A percentile compares a stretch with the other conserved stretches of the same genome.
These are phyloP conservation scores for Cochlearius cochlearius DNA, from an alignment of 2,113 vertebrate genomes.

Conservation along the genomic window DNA sequence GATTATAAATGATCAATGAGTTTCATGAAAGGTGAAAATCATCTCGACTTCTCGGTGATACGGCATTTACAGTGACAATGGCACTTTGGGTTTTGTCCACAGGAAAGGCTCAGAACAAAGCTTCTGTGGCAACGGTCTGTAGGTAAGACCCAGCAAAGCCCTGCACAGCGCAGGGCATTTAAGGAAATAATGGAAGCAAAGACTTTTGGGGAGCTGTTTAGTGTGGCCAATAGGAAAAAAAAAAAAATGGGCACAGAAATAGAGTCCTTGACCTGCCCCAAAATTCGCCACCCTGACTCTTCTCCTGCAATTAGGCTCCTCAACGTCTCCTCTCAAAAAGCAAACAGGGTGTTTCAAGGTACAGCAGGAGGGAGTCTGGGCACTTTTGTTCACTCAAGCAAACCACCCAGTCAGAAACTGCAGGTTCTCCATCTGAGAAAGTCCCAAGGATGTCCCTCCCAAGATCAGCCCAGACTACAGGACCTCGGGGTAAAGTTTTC, in stretches of 20 bases:
- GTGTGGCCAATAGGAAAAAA: not conserved
- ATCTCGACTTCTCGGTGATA: not conserved
- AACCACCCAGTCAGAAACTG: not conserved
- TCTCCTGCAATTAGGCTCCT: not conserved
- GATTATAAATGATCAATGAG: not conserved
- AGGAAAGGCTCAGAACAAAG: not conserved
- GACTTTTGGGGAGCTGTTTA: not conserved
- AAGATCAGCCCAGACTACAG: not conserved
- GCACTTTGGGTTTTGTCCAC: not conserved
- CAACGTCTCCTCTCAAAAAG: not conserved
- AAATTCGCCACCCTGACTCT: not conserved
- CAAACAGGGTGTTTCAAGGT: not conserved
- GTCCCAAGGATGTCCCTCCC: not conserved
- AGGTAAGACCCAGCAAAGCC: not conserved
- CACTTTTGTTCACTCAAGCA: not conserved
- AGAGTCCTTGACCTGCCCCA: not conserved
- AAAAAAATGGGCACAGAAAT: not conserved
- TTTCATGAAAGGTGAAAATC: not conserved
- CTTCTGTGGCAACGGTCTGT: not conserved
- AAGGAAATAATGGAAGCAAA: not conserved
- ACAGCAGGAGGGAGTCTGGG: not conserved
- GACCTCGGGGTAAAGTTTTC: not conserved
- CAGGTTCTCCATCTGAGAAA: not conserved
- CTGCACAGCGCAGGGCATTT: not conserved
- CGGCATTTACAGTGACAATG: not conserved